Base-by-base conservation (phyloP, 2,888 invertebrate genomes). In the Chalcis sispes region DNA sequence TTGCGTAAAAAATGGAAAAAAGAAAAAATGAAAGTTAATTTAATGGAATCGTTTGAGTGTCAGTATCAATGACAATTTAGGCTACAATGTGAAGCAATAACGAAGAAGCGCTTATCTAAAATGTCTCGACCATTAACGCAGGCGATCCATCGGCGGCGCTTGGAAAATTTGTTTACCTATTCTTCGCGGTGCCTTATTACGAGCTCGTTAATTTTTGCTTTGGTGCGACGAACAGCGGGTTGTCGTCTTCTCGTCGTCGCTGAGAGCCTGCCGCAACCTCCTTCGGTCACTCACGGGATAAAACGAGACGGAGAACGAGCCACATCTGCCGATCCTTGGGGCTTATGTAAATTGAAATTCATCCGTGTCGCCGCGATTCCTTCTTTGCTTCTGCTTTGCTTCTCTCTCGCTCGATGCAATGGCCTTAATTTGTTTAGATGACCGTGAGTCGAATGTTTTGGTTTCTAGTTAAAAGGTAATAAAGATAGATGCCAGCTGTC, bases 301-400 rank as follows among this genome's bases (percentile, higher is more conserved):
- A 13, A 27, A 18, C 27, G 42, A n/a, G n/a, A n/a, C n/a, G n/a
- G 27, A 40, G 32, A 48, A 8, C 0, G 18, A 61, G 29, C n/a
- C 77, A 77, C 81, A 78, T 81, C 81, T 80, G 80, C 80, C 77
- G 72, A 77, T 74, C 67, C 72, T 52, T 71, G 70, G 79, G 79
- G 80, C 79, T 81, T 81, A 82, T 83, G 81, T 81, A 81, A 83
- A 82, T 83, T 77, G 77, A 81, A 81, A 80, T 80, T 80, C 78
- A 72, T 58, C 77, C 79, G 79, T 80, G 82, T 81, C 75, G 75
- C 79, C 72, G 72, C 78, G 48, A 48, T 29, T 27, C 50, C 25
- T 25, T 8, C 48, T 10, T 56, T 25, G 8, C 56, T 36, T 66
- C 32, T 32, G 29, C 58, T 29, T 42, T 59, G 25, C 27, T 54